Evolutionary conservation across 2,113 vertebrate species (phyloP).

Genomic region (Erythrolamprus reginae): DNA sequence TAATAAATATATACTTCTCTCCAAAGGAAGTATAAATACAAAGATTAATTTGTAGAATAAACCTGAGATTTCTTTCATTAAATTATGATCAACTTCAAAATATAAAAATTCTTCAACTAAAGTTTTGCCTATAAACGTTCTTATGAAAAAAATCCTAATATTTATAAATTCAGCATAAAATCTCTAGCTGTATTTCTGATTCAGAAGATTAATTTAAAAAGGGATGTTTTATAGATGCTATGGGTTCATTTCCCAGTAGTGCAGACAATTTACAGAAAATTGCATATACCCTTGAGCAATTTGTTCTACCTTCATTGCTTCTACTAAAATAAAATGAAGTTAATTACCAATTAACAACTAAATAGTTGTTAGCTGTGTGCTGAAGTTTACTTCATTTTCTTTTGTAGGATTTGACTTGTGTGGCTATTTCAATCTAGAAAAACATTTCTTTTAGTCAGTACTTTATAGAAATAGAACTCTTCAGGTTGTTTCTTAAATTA

Average conservation of each 20-base stretch:
- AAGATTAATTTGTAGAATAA: not conserved
- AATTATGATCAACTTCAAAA: slow-evolving; percentile 8
- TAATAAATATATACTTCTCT: not conserved
- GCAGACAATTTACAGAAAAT: not conserved
- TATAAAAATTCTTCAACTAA: slow-evolving; percentile 1
- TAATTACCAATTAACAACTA: not conserved
- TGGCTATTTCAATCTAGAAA: not conserved
- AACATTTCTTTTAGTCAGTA: not conserved
- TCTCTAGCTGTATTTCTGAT: slow-evolving; percentile 12
- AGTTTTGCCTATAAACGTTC: slow-evolving; percentile 15
- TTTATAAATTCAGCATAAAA: slow-evolving; percentile 35
- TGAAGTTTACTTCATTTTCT: not conserved
- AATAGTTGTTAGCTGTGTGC: not conserved
- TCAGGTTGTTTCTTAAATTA: not conserved
- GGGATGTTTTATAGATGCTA: slow-evolving; percentile 6
- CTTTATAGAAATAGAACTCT: not conserved
- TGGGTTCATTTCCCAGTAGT: not conserved
- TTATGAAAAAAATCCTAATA: slow-evolving; percentile 36
- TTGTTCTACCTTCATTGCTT: not conserved
- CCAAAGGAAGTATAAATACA: not conserved
- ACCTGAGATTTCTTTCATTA: slow-evolving; percentile 12
- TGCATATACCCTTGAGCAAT: not conserved
- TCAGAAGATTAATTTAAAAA: slow-evolving; percentile 36
- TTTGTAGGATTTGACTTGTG: not conserved
- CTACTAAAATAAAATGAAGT: not conserved